Conservation (phyloP, 2,797 vertebrate genomes). For the Cossypha dichroa region DNA sequence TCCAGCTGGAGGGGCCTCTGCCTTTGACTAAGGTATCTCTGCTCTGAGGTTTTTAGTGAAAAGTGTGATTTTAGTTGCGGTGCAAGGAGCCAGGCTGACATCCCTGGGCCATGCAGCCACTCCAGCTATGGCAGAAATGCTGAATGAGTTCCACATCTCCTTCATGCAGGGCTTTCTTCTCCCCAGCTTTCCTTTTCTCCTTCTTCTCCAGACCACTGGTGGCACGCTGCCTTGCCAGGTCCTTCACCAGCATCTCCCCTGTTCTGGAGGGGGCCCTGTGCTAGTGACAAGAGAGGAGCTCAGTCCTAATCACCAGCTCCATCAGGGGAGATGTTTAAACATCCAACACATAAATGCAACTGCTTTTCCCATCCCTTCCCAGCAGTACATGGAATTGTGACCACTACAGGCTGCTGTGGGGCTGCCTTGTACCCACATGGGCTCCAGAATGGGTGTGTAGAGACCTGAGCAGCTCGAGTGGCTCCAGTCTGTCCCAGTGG, state of each 20-base stretch:
- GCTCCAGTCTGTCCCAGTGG: neutral
- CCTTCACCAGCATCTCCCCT: neutral
- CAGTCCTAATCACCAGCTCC: rapidly evolving
- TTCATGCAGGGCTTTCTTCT: neutral
- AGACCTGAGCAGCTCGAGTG: rapidly evolving
- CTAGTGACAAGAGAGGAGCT: neutral
- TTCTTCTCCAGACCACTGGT: neutral
- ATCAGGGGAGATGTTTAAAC: neutral
- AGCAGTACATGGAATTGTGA: rapidly evolving
- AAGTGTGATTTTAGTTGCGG: neutral
- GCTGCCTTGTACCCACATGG: neutral
- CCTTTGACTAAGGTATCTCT: neutral
- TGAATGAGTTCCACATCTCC: neutral
- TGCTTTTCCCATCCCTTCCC: rapidly evolving
- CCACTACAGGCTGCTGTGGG: rapidly evolving
- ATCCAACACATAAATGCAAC: rapidly evolving
- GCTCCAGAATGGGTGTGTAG: neutral
- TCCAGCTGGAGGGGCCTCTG: neutral
- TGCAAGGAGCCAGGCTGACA: neutral
- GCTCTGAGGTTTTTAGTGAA: neutral
- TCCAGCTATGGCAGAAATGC: neutral
- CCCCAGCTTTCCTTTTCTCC: neutral
- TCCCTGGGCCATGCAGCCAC: rapidly evolving
- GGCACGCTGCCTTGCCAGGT: neutral
- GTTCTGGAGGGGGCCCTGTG: neutral